Percentiles rank a stretch among this genome's conserved stretches.
Conservation (phyloP, 2,888 invertebrate genomes). For the Gymnoscelis rufifasciata region DNA sequence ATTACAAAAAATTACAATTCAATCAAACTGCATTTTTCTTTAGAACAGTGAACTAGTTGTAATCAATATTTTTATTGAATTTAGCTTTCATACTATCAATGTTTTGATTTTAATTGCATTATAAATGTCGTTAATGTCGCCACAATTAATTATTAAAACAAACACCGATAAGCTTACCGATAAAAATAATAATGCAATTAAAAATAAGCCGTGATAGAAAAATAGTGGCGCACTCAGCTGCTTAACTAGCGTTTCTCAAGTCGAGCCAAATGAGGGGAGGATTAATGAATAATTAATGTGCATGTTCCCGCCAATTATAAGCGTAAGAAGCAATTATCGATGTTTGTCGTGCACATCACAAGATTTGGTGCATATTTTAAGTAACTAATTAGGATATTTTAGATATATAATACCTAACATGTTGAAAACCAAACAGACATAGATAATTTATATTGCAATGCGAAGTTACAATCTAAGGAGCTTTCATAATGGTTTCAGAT, state of each 20-base stretch:
- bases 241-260: conserved; percentile 69
- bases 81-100: no score
- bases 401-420: no score
- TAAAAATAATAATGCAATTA: conserved; percentile 38
- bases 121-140: not conserved
- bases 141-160: not conserved
- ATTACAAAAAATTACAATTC: no score
- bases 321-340: conserved; percentile 67
- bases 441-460: no score
- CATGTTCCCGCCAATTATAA: conserved; percentile 73
- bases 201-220: conserved; percentile 55
- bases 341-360: conserved; percentile 21
- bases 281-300: conserved; percentile 75
- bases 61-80: no score
- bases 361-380: conserved; percentile 6
- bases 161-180: conserved; percentile 3
- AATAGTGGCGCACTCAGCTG: conserved; percentile 55
- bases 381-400: not conserved
- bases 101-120: not conserved
- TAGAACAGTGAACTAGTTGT: no score
- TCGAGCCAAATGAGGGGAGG: conserved; percentile 61
- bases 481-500: no score
- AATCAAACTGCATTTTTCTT: no score
- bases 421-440: no score
- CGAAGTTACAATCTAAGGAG: no score